Base-by-base conservation (phyloP, 2,113 vertebrate species). In the Ploceus nigricollis region DNA sequence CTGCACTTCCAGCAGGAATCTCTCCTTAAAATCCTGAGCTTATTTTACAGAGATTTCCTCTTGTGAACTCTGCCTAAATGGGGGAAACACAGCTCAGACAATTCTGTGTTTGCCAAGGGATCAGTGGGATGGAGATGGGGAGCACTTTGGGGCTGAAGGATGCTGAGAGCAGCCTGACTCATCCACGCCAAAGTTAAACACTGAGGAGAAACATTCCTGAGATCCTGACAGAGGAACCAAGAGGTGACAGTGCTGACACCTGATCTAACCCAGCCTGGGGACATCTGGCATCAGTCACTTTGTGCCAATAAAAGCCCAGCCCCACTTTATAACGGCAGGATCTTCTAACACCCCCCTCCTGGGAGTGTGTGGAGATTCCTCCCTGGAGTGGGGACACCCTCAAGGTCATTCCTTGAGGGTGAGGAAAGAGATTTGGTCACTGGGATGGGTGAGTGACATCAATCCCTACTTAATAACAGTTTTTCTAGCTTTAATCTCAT, bases 131-230 rank as follows among this genome's bases (percentile, higher is more conserved):
- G 76, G 57, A 15, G 17, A 33, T 31, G 47, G 64, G 63, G 48
- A 54, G 42, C 3, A 2, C 25, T 51, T 44, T 48, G 35, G 48
- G 83, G 16, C 11, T 39, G 65, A 31, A 48, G 57, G 56, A 48
- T 80, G 50, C 42, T 64, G 65, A 40, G 48, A 30, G 19, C 65
- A 79, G 40, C 65, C 30, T 25, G 35, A 6, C 20, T 21, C 75
- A 54, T 10, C 65, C 73, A 54, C 40, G 40, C 56, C 66, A 31
- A n/a, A 35, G 11, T 17, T 11, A 24, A 79, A 18, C 17, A 35
- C 6, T 30, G 30, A 39, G 40, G 11, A 54, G 13, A 23, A 70
- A n/a, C 0, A 0, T 33, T 16, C 39, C 73, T 35, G 45, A 33
- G 61, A 13, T 33, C 39, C 83, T 60, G 83, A 7, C 37, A 51